Base-by-base conservation (phyloP, 2,888 invertebrate genomes). In the Pegoplata infirma region DNA sequence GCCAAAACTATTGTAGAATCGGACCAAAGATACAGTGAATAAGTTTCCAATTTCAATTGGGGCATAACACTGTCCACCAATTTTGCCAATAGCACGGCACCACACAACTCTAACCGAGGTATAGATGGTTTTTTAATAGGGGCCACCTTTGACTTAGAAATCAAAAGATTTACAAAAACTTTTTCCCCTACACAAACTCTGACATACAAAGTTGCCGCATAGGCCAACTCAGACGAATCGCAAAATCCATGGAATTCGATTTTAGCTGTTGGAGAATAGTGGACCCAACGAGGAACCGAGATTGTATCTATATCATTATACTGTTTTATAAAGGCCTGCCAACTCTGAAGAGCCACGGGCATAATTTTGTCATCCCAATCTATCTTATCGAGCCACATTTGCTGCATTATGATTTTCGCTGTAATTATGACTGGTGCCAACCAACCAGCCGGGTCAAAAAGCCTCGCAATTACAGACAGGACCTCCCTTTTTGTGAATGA, bases 161-260 rank as follows among this genome's bases (percentile, higher is more conserved):
- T n/a, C n/a, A n/a, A n/a, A n/a, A n/a, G n/a, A n/a, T n/a, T n/a
- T 46, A 16, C 3, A 16, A n/a, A 46, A 3, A 46, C 10, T 3
- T 46, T n/a, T 8, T 46, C 14, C 4, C 16, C 14, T 46, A 16
- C 16, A 16, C 16, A 16, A 46, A 46, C 44, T 16, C 44, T 46
- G 5, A 8, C 44, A 46, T 46, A 46, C 10, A 46, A 36, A n/a
- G 25, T 36, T 5, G 32, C 71, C 8, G 55, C 61, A 53, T 72
- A 72, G 5, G 71, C 71, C 19, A 40, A n/a, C 19, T 59, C 36
- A 8, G 58, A 58, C 1, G 69, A 16, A 49, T 69, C 69, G 12
- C 32, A 49, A 21, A 76, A 72, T 8, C 61, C 59, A 14, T 71
- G 76, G 7, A 76, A 40, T 32, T 76, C 71, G 10, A 46, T 16